phyloP scores from a whole-genome alignment of 2,113 vertebrate genomes.

The Paramisgurnus dabryanus region DNA sequence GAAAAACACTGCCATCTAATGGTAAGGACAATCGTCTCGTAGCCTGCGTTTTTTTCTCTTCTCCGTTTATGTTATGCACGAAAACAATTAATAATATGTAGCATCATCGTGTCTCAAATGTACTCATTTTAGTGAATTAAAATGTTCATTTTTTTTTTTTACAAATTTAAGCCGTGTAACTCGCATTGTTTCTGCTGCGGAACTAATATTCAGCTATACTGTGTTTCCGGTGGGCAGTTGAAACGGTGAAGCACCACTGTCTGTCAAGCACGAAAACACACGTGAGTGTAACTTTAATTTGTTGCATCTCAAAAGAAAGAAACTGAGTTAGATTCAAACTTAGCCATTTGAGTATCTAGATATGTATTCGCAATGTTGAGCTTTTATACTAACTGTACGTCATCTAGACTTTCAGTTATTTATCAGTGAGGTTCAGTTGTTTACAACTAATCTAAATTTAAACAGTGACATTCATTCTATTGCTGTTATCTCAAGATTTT shows the following conservation, averaged over 20 bases:
- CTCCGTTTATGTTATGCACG: background rate
- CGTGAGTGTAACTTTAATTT: conserved; percentile 3
- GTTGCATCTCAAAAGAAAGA: background rate
- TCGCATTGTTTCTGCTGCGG: background rate
- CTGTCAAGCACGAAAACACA: background rate
- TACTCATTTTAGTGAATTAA: background rate
- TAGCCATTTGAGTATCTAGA: background rate
- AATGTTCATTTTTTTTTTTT: background rate
- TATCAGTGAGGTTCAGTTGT: background rate
- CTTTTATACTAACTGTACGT: background rate
- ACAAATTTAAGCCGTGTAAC: background rate
- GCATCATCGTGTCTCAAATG: background rate
- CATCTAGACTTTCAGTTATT: background rate
- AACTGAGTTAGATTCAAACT: no score
- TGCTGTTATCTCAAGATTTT: no score
- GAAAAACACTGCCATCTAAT: conserved; percentile 13
- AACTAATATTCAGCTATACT: background rate
- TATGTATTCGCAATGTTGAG: background rate
- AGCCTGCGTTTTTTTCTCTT: no score
- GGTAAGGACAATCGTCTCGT: background rate
- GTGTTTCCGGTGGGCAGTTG: conserved; percentile 6
- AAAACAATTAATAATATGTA: background rate
- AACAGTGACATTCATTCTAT: no score
- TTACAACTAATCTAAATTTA: no score
- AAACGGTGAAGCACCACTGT: background rate